Percentiles rank a stretch among this genome's conserved stretches.
phyloP scores from a whole-genome alignment of 1,140 invertebrate species.

The Drosophila jambulina region DNA sequence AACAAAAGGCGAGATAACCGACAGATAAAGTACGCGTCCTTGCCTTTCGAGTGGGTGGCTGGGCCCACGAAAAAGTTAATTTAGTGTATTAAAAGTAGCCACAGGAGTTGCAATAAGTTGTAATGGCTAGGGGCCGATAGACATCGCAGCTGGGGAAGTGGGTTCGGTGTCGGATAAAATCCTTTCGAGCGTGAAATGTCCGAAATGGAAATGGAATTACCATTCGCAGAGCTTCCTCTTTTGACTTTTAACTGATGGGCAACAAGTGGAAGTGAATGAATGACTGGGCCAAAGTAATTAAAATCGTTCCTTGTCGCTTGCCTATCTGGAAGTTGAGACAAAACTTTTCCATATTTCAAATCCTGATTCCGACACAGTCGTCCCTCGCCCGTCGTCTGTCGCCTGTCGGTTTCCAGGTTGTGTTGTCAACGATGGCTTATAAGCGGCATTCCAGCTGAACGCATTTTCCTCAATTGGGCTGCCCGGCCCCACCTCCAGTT shows the following conservation, averaged over 20 bases:
- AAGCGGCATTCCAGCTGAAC: conserved; percentile 68
- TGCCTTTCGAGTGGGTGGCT: conserved; percentile 27
- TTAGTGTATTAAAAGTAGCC: conserved; percentile 81
- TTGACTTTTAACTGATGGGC: conserved; percentile 73
- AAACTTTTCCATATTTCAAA: conserved; percentile 60
- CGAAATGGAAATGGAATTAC: conserved; percentile 69
- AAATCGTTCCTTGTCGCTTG: conserved; percentile 41
- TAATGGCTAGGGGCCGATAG: conserved; percentile 66
- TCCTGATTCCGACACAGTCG: conserved; percentile 46
- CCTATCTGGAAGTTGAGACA: conserved; percentile 20
- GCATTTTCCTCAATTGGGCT: conserved; percentile 35
- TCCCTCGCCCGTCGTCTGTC: neutral
- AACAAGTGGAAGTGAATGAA: conserved; percentile 73
- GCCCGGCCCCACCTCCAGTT: neutral
- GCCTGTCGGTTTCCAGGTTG: conserved; percentile 17
- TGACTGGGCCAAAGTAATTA: conserved; percentile 65
- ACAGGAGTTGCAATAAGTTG: conserved; percentile 70
- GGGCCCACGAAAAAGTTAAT: conserved; percentile 63
- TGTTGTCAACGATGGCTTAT: conserved; percentile 61
- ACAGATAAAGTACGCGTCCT: conserved; percentile 64
- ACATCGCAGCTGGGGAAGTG: conserved; percentile 33
- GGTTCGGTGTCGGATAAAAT: conserved; percentile 24
- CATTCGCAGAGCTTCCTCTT: conserved; percentile 41
- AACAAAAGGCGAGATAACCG: conserved; percentile 69
- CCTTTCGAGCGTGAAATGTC: conserved; percentile 69